Base-by-base conservation (phyloP, 2,113 vertebrate species). In the Galbula dea region DNA sequence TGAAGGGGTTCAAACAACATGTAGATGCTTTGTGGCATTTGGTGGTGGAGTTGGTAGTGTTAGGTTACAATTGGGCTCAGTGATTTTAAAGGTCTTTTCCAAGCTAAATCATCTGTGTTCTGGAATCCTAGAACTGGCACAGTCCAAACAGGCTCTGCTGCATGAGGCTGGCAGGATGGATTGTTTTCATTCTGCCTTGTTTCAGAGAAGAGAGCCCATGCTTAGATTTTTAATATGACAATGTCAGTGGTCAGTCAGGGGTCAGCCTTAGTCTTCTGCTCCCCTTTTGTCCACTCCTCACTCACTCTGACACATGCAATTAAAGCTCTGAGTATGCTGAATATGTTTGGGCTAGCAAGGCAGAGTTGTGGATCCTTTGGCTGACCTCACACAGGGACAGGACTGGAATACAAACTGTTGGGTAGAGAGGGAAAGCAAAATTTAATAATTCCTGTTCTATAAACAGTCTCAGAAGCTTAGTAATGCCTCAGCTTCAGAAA, bases 301-400 rank as follows among this genome's bases (percentile, higher is more conserved):
- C 49, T 69, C 2, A 0, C 24, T 73, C 16, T 49, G 29, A 22
- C 1, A 7, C 3, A 1, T n/a, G 20, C 9, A 7, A 32, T 54
- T 87, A 54, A 51, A 82, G 18, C 45, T 79, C 10, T 43, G n/a
- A 32, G 18, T 32, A 10, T 29, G 39, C 34, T 48, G 16, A 36
- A 5, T n/a, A 8, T 30, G 14, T 68, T 16, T 36, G 63, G 63
- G 34, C 39, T 54, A 12, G 3, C 3, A 43, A 61, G 58, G 10
- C 15, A 59, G 27, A 32, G 7, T 55, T 72, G 29, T 55, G 48
- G 15, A 11, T 68, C n/a, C 23, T 49, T 37, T 26, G 57, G 20
- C 26, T 71, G 46, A 23, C 71, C 34, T 14, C 55, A 72, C 74
- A 6, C 21, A 54, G 32, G 12, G 36, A 29, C 14, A 37, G 3